Base-by-base conservation (phyloP, 1,140 invertebrate species). In the Calosoma granatense region DNA sequence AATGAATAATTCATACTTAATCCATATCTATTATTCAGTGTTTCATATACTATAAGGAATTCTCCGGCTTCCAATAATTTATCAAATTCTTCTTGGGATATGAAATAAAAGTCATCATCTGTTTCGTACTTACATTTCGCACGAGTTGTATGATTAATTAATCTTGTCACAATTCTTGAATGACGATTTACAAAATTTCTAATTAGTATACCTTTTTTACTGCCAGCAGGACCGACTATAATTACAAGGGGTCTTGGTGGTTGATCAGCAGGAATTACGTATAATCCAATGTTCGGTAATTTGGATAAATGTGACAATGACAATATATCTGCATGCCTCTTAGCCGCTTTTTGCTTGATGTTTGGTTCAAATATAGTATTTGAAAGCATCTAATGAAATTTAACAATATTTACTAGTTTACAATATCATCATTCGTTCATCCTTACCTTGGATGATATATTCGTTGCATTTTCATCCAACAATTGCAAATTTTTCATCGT, bases 231-330 rank as follows among this genome's bases (percentile, higher is more conserved):
- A 1, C 66, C 65, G 0, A 67, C 63, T 11, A 67, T 21, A 14
- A 66, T 56, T 39, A 67, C 63, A n/a, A 66, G 57, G 12, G 60
- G 59, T 14, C 59, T 54, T 3, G 60, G 57, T 14, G 63, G 58
- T 20, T 52, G 51, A 20, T 60, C 59, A 36, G 59, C 61, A 15
- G 66, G 63, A 9, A 60, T 39, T n/a, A 64, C 47, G 22, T 56
- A 56, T 12, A 54, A 22, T 19, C 56, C 56, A 12, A 64, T 56
- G 12, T 55, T 21, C 1, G 64, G 63, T 20, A 47, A 23, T 21
- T 63, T 64, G 19, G 26, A 14, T 15, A 58, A 30, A 6, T 55
- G 39, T 23, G 53, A 39, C 36, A 58, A 58, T 22, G 53, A 19
- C 9, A 55, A 51, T 19, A 58, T 19, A 3, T 55, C 22, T 1